Percentiles rank a stretch among this genome's conserved stretches.
These are phyloP conservation scores for Meles meles DNA, from an alignment of 2,113 vertebrate genomes.

Conservation along the genomic window DNA sequence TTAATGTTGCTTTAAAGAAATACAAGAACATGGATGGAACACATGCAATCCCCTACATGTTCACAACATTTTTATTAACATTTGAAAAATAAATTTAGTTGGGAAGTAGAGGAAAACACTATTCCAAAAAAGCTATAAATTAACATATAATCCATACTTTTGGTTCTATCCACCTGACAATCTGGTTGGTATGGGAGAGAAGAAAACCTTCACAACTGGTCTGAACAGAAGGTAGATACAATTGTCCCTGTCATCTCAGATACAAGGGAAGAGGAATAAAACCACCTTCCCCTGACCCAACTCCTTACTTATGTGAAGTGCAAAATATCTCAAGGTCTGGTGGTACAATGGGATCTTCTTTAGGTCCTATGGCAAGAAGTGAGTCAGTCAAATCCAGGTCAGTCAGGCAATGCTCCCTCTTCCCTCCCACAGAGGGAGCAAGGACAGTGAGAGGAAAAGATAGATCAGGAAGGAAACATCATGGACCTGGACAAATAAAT, in stretches of 20 bases:
- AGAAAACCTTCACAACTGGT: background rate
- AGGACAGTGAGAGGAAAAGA: background rate
- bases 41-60: background rate
- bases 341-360: background rate
- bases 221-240: background rate
- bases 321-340: background rate
- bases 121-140: background rate
- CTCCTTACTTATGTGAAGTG: background rate
- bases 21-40: background rate
- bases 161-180: background rate
- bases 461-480: background rate
- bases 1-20: background rate
- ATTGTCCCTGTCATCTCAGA: background rate
- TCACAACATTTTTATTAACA: background rate
- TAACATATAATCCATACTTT: background rate
- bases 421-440: background rate
- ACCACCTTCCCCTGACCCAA: background rate
- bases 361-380: background rate
- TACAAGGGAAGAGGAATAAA: background rate
- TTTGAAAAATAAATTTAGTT: background rate
- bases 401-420: background rate
- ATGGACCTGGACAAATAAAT: background rate
- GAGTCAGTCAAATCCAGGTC: background rate
- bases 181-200: background rate
- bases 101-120: background rate